A percentile compares a stretch with the other conserved stretches of the same genome.
phyloP scores from a whole-genome alignment of 2,888 invertebrate species.

The Agonopterix subpropinquella region DNA sequence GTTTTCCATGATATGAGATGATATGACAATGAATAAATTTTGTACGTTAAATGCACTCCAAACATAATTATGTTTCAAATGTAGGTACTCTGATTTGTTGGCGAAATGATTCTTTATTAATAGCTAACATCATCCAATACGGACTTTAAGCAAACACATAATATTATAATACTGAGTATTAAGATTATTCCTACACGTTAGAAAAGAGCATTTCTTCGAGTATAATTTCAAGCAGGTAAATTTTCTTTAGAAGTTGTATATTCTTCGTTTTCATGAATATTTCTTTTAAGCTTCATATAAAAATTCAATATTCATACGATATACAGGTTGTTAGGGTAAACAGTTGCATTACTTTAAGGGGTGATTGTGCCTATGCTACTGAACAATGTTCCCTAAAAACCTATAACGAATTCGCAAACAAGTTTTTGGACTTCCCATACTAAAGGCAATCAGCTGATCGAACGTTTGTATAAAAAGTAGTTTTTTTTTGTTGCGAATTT shows the following conservation, averaged over 20 bases:
- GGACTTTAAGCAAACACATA: slow-evolving; percentile 17
- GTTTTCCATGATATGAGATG: slow-evolving; percentile 54
- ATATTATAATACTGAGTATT: slow-evolving; percentile 32
- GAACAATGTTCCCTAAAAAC: too few relatives aligned
- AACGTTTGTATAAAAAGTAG: too few relatives aligned
- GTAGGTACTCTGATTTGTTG: neutral
- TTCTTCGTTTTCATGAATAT: slow-evolving; percentile 25
- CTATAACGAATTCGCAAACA: too few relatives aligned
- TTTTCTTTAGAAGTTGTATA: slow-evolving; percentile 32
- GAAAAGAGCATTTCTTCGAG: slow-evolving; percentile 24
- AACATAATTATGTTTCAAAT: neutral
- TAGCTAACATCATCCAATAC: slow-evolving; percentile 14
- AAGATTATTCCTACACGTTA: slow-evolving; percentile 16
- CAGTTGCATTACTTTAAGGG: too few relatives aligned
- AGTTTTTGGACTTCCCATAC: too few relatives aligned
- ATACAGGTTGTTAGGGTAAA: slow-evolving; percentile 3
- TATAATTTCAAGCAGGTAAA: slow-evolving; percentile 40
- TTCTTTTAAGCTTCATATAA: slow-evolving; percentile 45
- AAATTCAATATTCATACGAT: slow-evolving; percentile 33
- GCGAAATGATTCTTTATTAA: neutral
- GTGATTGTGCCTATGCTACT: too few relatives aligned
- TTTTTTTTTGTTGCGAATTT: too few relatives aligned
- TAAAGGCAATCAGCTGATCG: too few relatives aligned
- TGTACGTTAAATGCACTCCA: slow-evolving; percentile 8
- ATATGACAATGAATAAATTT: slow-evolving; percentile 63